Base-by-base conservation (phyloP, 2,113 vertebrate genomes). In the Neolamprologus devosi region DNA sequence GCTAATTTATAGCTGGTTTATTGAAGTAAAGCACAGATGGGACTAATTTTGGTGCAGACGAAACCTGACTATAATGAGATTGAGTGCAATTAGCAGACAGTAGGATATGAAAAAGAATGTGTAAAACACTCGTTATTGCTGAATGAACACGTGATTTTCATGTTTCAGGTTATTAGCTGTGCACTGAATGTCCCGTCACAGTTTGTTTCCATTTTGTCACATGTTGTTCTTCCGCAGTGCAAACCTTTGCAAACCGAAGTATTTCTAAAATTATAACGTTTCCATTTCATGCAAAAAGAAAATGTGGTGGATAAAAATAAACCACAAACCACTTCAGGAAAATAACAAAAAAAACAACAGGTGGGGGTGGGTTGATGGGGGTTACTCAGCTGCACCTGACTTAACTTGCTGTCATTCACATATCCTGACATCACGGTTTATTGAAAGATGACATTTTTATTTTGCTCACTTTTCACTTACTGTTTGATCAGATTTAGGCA, bases 211-310 rank as follows among this genome's bases (percentile, higher is more conserved):
- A n/a, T 35, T 35, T 63, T 12, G 58, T 35, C 17, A 63, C 9
- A 5, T 14, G 14, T 63, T 35, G 28, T 35, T 63, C 17, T 63
- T 63, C 30, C 1, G 4, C 17, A 33, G 16, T 0, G 1, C 58
- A 63, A 37, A 37, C 33, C 33, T 65, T n/a, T 37, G 60, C 1
- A 12, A 35, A 30, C 28, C 28, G 6, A 65, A 7, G 60, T 37
- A 8, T 65, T 65, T 65, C 60, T 65, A 65, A 35, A 37, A 65
- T n/a, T 65, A 13, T 37, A 65, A 37, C 0, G 3, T 37, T 65
- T 65, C 60, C 60, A 37, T 35, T 21, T 37, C 33, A 37, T 65
- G 30, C 33, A 37, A 65, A 65, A 37, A 0, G 2, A 65, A 37
- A 65, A n/a, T 8, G 60, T 65, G 33, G 9, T 35, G 58, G 16